Evolutionary conservation across 2,888 invertebrate species (phyloP).

Genomic region (Muschampia plurimacula): DNA sequence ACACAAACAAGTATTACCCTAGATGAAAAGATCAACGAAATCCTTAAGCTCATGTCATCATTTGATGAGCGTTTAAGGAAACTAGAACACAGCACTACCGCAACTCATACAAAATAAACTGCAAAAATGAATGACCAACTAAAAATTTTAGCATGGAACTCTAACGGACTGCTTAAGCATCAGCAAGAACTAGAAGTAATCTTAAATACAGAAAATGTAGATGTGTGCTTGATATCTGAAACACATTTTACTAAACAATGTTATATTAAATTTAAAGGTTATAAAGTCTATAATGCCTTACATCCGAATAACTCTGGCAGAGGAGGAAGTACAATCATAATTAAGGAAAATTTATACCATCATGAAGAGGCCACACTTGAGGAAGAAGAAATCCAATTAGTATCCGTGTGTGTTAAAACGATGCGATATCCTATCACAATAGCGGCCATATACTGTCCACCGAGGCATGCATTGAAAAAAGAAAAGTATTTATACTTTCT

Average conservation of each 20-base stretch:
- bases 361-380: background rate
- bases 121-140: background rate
- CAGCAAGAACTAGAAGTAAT: background rate
- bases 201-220: background rate
- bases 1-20: too few species aligned
- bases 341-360: background rate
- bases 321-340: background rate
- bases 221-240: background rate
- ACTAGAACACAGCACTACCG: too few species aligned
- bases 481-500: background rate
- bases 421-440: too few species aligned
- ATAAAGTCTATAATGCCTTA: background rate
- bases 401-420: background rate
- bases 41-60: too few species aligned
- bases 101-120: too few species aligned
- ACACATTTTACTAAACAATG: background rate
- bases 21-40: too few species aligned
- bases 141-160: slow-evolving; percentile 21
- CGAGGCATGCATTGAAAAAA: slow-evolving; percentile 1
- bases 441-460: background rate
- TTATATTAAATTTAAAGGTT: background rate
- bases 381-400: background rate
- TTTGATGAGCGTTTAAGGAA: too few species aligned
- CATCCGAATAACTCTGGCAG: background rate
- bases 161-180: slow-evolving; percentile 10